A percentile compares a stretch with the other conserved stretches of the same genome.
phyloP scores from a whole-genome alignment of 2,113 vertebrate genomes.

The Trogon melanurus region DNA sequence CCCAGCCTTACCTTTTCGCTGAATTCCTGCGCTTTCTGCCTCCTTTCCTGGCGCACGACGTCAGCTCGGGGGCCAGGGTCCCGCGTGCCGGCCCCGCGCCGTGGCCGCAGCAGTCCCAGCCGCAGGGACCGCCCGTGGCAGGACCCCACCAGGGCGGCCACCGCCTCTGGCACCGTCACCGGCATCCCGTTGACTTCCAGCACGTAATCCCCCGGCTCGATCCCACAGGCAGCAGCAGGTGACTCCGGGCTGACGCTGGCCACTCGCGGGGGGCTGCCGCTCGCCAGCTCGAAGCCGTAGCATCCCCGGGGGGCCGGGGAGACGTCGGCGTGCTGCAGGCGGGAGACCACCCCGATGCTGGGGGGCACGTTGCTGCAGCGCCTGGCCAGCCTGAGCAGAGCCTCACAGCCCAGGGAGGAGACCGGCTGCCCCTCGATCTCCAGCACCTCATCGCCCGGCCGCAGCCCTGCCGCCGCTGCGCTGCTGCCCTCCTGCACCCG shows the following conservation, averaged over 20 bases:
- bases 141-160: conserved; percentile 75
- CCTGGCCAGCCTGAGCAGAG: conserved; percentile 83
- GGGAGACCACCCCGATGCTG: conserved; percentile 93
- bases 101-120: conserved; percentile 83
- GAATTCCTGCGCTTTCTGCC: conserved; percentile 92
- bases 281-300: conserved; percentile 82
- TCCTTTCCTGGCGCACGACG: conserved; percentile 77
- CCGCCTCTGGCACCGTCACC: conserved; percentile 76
- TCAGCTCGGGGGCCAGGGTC: conserved; percentile 69
- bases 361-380: conserved; percentile 89
- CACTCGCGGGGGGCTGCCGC: conserved; percentile 82
- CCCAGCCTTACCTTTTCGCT: conserved; percentile 81
- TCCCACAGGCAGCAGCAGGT: conserved; percentile 79
- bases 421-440: conserved; percentile 94
- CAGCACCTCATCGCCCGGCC: conserved; percentile 91
- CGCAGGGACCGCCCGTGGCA: conserved; percentile 76
- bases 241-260: conserved; percentile 82
- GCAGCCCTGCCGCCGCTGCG: conserved; percentile 87
- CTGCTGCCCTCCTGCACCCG: conserved; percentile 94
- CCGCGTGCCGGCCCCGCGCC: conserved; percentile 33
- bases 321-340: conserved; percentile 82
- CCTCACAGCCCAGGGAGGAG: conserved; percentile 78
- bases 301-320: conserved; percentile 74
- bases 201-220: conserved; percentile 84
- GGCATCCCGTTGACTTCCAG: conserved; percentile 87